Conservation (phyloP, 1,140 invertebrate species). For the Adelges cooleyi region DNA sequence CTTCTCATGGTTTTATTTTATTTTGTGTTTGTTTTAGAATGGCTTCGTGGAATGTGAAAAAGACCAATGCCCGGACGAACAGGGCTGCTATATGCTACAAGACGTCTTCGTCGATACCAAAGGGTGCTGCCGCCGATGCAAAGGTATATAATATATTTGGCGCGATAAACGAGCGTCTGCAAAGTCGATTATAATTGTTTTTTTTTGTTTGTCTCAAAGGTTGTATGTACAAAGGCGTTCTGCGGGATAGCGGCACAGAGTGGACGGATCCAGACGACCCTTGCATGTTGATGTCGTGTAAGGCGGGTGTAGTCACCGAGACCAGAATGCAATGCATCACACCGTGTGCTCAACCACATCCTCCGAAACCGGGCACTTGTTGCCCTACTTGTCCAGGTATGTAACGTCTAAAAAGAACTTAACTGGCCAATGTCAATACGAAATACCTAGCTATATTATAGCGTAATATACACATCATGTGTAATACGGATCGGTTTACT, state of each 20-base stretch:
- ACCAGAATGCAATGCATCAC: conserved; percentile 65
- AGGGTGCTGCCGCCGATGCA: conserved; percentile 55
- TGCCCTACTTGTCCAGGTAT: conserved; percentile 69
- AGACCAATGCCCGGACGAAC: conserved; percentile 51
- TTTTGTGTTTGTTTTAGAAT: conserved; percentile 47
- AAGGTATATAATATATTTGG: conserved; percentile 48
- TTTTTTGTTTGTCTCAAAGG: conserved; percentile 42
- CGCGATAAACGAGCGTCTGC: too few relatives aligned
- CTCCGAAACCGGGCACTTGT: conserved; percentile 60
- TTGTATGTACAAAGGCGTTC: conserved; percentile 58
- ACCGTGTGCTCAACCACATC: conserved; percentile 58
- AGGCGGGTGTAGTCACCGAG: conserved; percentile 71
- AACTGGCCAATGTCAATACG: too few relatives aligned
- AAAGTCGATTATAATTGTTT: not conserved
- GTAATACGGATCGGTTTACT: too few relatives aligned
- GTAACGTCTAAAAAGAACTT: conserved; percentile 30
- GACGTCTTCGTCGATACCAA: conserved; percentile 44
- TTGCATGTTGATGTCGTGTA: conserved; percentile 58
- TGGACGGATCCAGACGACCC: conserved; percentile 59
- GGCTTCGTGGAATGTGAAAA: conserved; percentile 56
- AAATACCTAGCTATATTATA: too few relatives aligned
- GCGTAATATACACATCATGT: too few relatives aligned
- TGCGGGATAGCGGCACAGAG: conserved; percentile 60
- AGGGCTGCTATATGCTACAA: conserved; percentile 55
- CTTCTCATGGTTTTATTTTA: too few relatives aligned